Conservation (phyloP, 2,888 invertebrate genomes). For the Calephelis perditalis region DNA sequence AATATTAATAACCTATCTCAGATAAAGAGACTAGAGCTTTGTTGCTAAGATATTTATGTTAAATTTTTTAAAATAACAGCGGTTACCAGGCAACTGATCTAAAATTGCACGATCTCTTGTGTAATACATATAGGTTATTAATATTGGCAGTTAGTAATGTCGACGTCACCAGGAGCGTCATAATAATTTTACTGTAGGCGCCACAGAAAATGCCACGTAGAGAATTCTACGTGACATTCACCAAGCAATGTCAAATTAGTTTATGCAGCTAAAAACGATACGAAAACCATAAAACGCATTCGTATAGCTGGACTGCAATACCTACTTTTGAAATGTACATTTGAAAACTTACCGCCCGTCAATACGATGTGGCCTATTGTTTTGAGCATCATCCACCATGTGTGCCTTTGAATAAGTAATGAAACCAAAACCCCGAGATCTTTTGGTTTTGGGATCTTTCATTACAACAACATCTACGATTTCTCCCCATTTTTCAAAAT, state of each 20-base stretch:
- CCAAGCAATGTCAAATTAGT: slow-evolving; percentile 57
- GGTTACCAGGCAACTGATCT: no score
- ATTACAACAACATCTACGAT: slow-evolving; percentile 97
- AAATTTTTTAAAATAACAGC: no score
- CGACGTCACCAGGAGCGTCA: no score
- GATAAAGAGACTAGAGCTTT: no score
- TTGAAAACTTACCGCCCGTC: slow-evolving; percentile 83
- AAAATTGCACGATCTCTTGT: no score
- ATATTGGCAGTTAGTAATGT: no score
- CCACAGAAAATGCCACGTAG: slow-evolving; percentile 71
- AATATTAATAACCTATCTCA: no score
- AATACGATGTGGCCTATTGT: slow-evolving; percentile 92
- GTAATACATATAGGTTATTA: no score
- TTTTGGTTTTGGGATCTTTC: slow-evolving; percentile 96
- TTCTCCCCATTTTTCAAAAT: slow-evolving; percentile 98
- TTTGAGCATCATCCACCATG: slow-evolving; percentile 98
- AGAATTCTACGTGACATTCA: slow-evolving; percentile 55
- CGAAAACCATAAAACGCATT: slow-evolving; percentile 48
- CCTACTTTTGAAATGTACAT: slow-evolving; percentile 1
- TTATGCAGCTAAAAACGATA: slow-evolving; percentile 70
- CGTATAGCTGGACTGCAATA: slow-evolving; percentile 69
- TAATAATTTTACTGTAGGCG: slow-evolving; percentile 43
- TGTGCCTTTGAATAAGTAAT: slow-evolving; percentile 96
- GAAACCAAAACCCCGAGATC: slow-evolving; percentile 98
- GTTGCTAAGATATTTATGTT: no score